Evolutionary conservation across 1,140 invertebrate genomes (phyloP).

Genomic region (Drosophila melanica): DNA sequence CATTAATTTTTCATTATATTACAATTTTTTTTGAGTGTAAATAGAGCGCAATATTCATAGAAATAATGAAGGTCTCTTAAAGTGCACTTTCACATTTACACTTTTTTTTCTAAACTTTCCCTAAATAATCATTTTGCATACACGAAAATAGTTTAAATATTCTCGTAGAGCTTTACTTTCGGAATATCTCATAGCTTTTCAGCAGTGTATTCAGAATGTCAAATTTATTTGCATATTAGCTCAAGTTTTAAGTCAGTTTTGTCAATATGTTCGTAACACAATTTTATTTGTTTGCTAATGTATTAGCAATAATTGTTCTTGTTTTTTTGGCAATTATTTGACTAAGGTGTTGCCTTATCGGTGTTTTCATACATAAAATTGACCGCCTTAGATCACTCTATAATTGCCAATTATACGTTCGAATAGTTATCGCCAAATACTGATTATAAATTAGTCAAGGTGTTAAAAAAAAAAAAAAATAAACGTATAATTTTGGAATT

Average conservation of each 20-base stretch:
- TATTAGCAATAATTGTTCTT: not conserved
- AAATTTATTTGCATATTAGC: conserved; percentile 30
- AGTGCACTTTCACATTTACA: too few species aligned
- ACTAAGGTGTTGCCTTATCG: conserved; percentile 18
- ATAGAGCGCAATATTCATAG: too few species aligned
- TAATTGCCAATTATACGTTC: conserved; percentile 58
- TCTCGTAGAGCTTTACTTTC: not conserved
- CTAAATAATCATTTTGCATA: not conserved
- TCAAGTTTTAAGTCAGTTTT: conserved; percentile 25
- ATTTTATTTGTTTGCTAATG: conserved; percentile 14
- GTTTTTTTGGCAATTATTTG: not conserved
- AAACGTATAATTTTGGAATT: not conserved
- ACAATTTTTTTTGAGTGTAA: too few species aligned
- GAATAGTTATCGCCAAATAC: conserved; percentile 41
- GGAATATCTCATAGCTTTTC: not conserved
- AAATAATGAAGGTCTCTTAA: too few species aligned
- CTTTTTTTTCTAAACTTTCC: too few species aligned
- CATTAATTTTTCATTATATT: too few species aligned
- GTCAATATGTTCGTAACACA: conserved; percentile 8
- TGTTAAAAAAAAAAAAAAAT: not conserved
- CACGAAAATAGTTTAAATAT: not conserved
- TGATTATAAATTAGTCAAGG: conserved; percentile 5
- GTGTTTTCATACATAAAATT: not conserved
- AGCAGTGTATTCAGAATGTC: not conserved
- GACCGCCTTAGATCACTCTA: conserved; percentile 37